Base-by-base conservation (phyloP, 1,140 invertebrate genomes). In the Aphidius gifuensis region DNA sequence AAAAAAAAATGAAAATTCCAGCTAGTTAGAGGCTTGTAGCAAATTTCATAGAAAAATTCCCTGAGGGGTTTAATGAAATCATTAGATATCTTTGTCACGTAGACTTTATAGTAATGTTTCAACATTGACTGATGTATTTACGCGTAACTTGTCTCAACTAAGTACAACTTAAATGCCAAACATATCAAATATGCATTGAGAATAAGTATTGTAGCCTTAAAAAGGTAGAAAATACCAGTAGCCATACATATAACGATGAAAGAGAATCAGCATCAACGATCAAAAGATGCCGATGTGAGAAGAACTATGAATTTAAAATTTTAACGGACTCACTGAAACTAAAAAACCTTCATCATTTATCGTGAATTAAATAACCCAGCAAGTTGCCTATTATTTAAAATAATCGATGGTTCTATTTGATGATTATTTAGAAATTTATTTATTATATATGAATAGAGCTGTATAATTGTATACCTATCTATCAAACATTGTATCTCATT, bases 211-310 rank as follows among this genome's bases (percentile, higher is more conserved):
- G 51, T 40, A 42, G 58, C 59, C 64, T 74, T 65, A 73, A 73
- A 73, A 71, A 72, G 72, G 76, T 76, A 77, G 72, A 69, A 71
- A 74, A 77, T 77, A 73, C 74, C 74, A 71, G 75, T 77, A 77
- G 75, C 68, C 64, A 62, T n/a, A n/a, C 44, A 32, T 39, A 48
- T 16, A 40, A 60, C 32, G 49, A 58, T 4, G 39, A 46, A 32
- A 48, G 50, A 39, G 38, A 44, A 32, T 32, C n/a, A 45, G 58
- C 65, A 42, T 64, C 66, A 66, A 67, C 58, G 57, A 42, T 55
- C 53, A 55, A 55, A 55, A 40, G 40, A 55, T 40, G 53, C 53
- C 53, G 53, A 55, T 40, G 43, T 40, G 32, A 39, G 32, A 53
- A 38, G 23, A 23, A 9, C 9, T n/a, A 16, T 11, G 9, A 55